Conservation (phyloP, 2,113 vertebrate genomes). For the Probosciger aterrimus region DNA sequence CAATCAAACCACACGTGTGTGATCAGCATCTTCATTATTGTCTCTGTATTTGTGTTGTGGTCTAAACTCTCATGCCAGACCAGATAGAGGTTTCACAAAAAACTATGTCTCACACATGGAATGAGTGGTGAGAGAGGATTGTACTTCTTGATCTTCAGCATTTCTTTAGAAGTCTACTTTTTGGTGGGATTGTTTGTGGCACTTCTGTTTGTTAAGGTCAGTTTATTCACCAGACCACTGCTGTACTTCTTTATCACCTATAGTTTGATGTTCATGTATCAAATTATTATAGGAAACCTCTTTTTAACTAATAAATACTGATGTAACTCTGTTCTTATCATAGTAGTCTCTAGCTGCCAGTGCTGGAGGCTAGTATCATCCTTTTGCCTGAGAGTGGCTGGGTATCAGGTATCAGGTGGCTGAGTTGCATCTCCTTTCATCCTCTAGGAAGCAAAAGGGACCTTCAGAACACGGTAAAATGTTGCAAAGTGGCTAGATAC, state of each 20-base stretch:
- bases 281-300: not conserved
- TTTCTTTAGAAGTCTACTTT: not conserved
- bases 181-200: not conserved
- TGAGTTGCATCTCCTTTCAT: not conserved
- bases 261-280: not conserved
- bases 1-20: not conserved
- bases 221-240: not conserved
- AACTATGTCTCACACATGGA: not conserved
- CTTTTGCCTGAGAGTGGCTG: not conserved
- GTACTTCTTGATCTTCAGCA: not conserved
- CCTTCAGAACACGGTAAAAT: not conserved
- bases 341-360: not conserved
- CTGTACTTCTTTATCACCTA: not conserved
- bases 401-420: not conserved
- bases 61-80: not conserved
- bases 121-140: not conserved
- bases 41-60: not conserved
- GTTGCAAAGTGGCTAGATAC: not conserved
- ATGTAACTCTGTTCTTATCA: not conserved
- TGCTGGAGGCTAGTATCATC: not conserved
- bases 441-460: not conserved
- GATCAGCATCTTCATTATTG: not conserved
- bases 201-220: not conserved
- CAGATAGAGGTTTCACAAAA: not conserved
- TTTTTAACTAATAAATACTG: not conserved